Conservation (phyloP, 2,113 vertebrate species). For the Fulmarus glacialis region DNA sequence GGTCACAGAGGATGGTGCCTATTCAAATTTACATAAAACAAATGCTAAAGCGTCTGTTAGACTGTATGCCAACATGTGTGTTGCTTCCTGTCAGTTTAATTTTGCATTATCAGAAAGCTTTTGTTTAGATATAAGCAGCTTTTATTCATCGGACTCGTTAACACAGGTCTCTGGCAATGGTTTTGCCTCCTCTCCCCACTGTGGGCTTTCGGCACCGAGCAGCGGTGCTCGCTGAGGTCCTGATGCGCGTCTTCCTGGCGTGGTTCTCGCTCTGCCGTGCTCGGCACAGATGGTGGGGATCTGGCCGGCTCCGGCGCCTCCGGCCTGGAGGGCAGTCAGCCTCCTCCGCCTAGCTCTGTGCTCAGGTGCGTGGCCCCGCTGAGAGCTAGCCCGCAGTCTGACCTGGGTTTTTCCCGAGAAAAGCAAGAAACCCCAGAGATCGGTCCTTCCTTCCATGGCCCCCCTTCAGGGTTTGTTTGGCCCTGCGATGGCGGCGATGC, state of each 20-base stretch:
- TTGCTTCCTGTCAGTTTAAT: constrained; percentile 36
- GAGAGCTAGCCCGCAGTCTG: background rate
- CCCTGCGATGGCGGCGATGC: background rate
- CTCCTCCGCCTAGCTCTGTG: fast-evolving
- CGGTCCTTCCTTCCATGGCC: background rate
- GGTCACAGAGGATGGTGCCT: background rate
- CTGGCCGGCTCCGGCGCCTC: fast-evolving
- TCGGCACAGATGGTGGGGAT: background rate
- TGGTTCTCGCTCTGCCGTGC: background rate
- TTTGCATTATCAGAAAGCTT: background rate
- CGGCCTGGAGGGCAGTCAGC: background rate
- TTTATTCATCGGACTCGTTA: background rate
- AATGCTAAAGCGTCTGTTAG: constrained; percentile 5
- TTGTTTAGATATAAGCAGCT: background rate
- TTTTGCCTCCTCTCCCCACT: background rate
- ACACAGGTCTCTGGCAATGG: background rate
- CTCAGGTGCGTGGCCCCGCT: background rate
- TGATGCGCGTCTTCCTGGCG: fast-evolving
- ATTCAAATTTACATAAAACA: constrained; percentile 3
- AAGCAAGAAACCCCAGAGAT: background rate
- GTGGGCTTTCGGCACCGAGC: fast-evolving
- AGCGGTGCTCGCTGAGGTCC: background rate
- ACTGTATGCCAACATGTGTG: background rate
- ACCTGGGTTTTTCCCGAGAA: background rate
- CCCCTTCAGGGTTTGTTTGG: background rate